Evolutionary conservation across 1,140 invertebrate genomes (phyloP), one percentile per base, ranked within the genome.

Genomic region (Drosophila pseudoananassae): DNA sequence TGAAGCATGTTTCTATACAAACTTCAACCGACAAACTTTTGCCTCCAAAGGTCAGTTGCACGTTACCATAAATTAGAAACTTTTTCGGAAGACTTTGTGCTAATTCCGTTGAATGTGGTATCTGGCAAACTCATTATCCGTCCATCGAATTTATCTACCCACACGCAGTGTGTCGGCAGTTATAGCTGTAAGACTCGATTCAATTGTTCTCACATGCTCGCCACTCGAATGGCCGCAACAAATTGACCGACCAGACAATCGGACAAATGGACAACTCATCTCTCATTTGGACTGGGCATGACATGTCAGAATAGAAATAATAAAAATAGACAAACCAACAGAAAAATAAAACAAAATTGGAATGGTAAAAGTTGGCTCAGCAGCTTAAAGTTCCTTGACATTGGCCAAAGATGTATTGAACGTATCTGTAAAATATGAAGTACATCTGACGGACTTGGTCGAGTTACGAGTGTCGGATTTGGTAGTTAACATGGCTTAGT

Each of bases 311-410:
- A 66, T 64, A 27, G 33, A 65, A 66, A 45, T 66, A 51, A 64
- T 31, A 69, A 69, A 56, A 47, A 56, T 68, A 46, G 33, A 64
- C n/a, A 23, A 31, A 17, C 46, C 8, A 25, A 25, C n/a, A 29
- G 43, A 36, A 66, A 55, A 71, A 15, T 25, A 23, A 10, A 17
- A 43, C 53, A 56, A 57, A 69, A 58, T 33, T 58, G 38, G 54
- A 43, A 43, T 70, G 81, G 77, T 80, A 79, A 83, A 79, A 84
- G 75, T 83, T 43, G 63, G 1, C 43, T 36, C 31, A 84, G 53
- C 82, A 66, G 78, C 81, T 81, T 81, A 70, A 85, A 85, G 82
- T 85, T 85, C 74, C 75, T 85, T 85, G 81, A 85, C 81, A 87
- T 75, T n/a, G 40, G 52, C 49, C 56, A 64, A 33, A 51, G 23